phyloP scores from a whole-genome alignment of 2,888 invertebrate genomes.

The Callosobruchus maculatus region DNA sequence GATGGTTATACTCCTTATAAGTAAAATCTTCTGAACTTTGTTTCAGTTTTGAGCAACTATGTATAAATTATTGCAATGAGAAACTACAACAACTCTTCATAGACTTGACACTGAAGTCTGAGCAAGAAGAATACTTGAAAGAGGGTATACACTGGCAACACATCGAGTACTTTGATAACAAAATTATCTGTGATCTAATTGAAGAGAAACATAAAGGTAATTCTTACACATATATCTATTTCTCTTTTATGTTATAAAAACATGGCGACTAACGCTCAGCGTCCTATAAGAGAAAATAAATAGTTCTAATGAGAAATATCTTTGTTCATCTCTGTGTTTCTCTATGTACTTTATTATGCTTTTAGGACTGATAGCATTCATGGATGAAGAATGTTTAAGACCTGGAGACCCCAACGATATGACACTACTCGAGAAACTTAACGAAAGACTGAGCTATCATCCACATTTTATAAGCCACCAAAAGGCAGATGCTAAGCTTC shows the following conservation, averaged over 20 bases:
- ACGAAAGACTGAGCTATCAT: constrained; percentile 69
- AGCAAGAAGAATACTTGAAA: constrained; percentile 86
- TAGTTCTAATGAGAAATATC: too few species aligned
- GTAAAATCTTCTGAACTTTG: not conserved
- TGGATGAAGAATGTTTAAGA: constrained; percentile 90
- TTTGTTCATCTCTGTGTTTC: too few species aligned
- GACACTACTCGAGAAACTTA: constrained; percentile 79
- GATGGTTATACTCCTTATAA: too few species aligned
- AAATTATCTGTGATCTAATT: constrained; percentile 88
- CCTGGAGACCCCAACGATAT: constrained; percentile 83
- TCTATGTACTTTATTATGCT: constrained; percentile 8
- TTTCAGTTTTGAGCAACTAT: constrained; percentile 81
- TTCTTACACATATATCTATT: too few species aligned
- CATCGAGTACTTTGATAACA: constrained; percentile 87
- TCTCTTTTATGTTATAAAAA: too few species aligned
- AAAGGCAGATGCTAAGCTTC: constrained; percentile 72
- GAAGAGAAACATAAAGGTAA: constrained; percentile 83
- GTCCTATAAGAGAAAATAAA: too few species aligned
- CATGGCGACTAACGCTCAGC: too few species aligned
- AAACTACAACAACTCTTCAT: constrained; percentile 93
- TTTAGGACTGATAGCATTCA: constrained; percentile 72
- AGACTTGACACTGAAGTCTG: constrained; percentile 83
- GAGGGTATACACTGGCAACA: constrained; percentile 92
- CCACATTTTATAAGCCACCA: constrained; percentile 81
- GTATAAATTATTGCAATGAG: constrained; percentile 95